Percentiles rank a stretch among this genome's conserved stretches.
These are phyloP conservation scores for Brachionus sp. DNA, from an alignment of 1,140 invertebrate genomes.

Conservation along the genomic window DNA sequence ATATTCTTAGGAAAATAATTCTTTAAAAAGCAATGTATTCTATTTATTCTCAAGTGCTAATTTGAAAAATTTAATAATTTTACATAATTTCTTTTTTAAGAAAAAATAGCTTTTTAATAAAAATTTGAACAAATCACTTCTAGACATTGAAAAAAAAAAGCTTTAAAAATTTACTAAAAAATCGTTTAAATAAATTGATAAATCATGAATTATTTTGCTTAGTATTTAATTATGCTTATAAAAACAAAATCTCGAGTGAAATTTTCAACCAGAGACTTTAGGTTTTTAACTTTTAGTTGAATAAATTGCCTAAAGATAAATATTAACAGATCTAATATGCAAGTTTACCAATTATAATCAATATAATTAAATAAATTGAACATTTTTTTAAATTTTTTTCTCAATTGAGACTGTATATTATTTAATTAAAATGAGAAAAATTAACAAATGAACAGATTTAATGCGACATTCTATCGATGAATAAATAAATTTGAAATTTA, in stretches of 20 bases:
- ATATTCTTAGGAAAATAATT: neutral
- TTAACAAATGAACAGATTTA: neutral
- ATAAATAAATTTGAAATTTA: neutral
- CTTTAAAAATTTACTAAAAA: neutral
- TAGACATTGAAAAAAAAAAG: too few relatives aligned
- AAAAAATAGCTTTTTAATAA: neutral
- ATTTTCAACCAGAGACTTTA: neutral
- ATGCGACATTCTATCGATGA: neutral
- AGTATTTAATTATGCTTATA: neutral
- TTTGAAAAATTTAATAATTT: neutral
- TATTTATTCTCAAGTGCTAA: neutral
- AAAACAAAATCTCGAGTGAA: conserved; percentile 2
- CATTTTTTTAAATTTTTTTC: neutral
- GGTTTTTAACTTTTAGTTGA: neutral
- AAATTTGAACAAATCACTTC: neutral
- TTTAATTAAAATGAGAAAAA: neutral
- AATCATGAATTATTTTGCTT: neutral
- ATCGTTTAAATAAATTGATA: neutral
- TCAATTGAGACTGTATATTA: neutral
- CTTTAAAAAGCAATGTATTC: neutral
- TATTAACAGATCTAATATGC: neutral
- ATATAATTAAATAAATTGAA: neutral
- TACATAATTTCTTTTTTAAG: neutral
- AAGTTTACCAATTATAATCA: neutral
- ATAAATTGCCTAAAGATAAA: conserved; percentile 10